phyloP scores from a whole-genome alignment of 1,140 invertebrate genomes.

The Globodera rostochiensis region DNA sequence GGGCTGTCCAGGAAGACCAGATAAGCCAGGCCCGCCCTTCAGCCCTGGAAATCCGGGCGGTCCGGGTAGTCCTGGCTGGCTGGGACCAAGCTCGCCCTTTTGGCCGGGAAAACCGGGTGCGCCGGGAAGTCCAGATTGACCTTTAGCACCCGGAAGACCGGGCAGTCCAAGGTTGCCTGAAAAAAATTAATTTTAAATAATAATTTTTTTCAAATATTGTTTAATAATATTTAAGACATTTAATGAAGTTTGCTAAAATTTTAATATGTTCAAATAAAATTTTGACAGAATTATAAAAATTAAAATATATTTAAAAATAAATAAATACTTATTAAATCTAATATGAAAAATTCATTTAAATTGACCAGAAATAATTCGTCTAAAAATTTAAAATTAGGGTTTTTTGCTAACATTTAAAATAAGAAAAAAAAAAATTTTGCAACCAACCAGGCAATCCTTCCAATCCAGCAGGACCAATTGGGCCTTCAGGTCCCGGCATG shows the following conservation, averaged over 20 bases:
- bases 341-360: no score
- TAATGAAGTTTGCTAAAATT: no score
- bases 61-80: constrained; percentile 54
- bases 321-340: no score
- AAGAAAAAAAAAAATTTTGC: no score
- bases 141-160: constrained; percentile 65
- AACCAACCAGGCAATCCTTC: constrained; percentile 31
- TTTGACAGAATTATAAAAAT: no score
- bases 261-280: no score
- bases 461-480: constrained; percentile 30
- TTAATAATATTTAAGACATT: no score
- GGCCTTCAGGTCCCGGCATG: constrained; percentile 44
- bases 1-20: constrained; percentile 40
- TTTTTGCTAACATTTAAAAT: no score
- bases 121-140: constrained; percentile 57
- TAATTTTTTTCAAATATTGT: constrained; percentile 11
- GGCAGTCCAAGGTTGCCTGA: constrained; percentile 69
- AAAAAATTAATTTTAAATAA: no score
- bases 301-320: no score
- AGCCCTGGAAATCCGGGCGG: constrained; percentile 55
- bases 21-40: constrained; percentile 51
- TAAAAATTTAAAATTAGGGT: no score
- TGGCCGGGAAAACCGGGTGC: constrained; percentile 61
- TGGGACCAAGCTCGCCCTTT: constrained; percentile 64
- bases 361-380: no score